Evolutionary conservation across 1,140 invertebrate genomes (phyloP).

Genomic region (Pararge aegeria): DNA sequence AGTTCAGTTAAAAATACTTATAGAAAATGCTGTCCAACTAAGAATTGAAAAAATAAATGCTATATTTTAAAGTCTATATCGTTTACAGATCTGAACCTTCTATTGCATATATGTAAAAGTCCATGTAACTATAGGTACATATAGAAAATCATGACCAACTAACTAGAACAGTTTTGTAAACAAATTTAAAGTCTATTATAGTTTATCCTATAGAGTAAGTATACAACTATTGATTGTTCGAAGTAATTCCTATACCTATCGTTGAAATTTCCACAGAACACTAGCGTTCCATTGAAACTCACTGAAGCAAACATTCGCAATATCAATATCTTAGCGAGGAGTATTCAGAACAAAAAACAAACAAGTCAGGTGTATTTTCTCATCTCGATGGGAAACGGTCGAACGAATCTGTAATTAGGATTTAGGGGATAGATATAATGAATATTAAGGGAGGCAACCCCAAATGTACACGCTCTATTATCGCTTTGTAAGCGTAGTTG

Average conservation of each 20-base stretch:
- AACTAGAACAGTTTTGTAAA: too few relatives aligned
- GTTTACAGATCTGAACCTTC: too few relatives aligned
- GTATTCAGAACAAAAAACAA: slow-evolving; percentile 65
- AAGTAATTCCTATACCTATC: slow-evolving; percentile 15
- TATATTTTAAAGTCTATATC: too few relatives aligned
- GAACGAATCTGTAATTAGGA: slow-evolving; percentile 67
- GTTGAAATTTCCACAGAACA: slow-evolving; percentile 32
- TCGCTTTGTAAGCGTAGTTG: slow-evolving; percentile 57
- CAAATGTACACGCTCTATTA: slow-evolving; percentile 42
- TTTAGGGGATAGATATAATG: slow-evolving; percentile 72
- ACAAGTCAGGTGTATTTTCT: slow-evolving; percentile 66
- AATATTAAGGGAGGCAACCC: slow-evolving; percentile 70
- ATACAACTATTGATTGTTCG: not conserved
- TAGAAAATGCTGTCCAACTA: too few relatives aligned
- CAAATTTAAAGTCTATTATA: too few relatives aligned
- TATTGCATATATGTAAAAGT: too few relatives aligned
- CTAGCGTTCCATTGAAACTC: slow-evolving; percentile 53
- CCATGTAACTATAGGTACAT: too few relatives aligned
- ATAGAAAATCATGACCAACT: too few relatives aligned
- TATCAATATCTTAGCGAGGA: slow-evolving; percentile 60
- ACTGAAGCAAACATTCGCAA: slow-evolving; percentile 48
- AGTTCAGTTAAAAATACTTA: too few relatives aligned
- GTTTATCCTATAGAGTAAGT: too few relatives aligned
- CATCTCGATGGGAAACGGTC: slow-evolving; percentile 51
- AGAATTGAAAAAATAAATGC: too few relatives aligned